Percentiles rank a stretch among this genome's conserved stretches.
Conservation (phyloP, 2,797 vertebrate species). For the Heteromormyrus szaboi region DNA sequence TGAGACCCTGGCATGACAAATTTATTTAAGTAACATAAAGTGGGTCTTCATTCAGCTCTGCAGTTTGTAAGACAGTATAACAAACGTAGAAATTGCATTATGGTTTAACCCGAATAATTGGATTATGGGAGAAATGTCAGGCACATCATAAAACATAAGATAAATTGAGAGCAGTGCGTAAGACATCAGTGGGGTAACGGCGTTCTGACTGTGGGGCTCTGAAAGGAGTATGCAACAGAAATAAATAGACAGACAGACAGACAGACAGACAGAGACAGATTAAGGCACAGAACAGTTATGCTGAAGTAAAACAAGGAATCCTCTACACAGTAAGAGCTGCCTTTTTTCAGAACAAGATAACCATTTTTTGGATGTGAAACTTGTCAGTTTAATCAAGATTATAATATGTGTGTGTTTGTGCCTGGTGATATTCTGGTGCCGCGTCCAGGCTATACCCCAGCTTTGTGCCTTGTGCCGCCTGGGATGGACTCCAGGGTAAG, state of each 20-base stretch:
- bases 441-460: not conserved
- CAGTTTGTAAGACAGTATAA: slow-evolving; percentile 58
- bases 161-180: slow-evolving; percentile 59
- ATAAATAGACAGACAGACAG: not conserved
- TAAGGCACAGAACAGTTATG: not conserved
- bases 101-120: slow-evolving; percentile 52
- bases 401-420: not conserved
- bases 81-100: slow-evolving; percentile 66
- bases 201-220: not conserved
- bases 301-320: not conserved
- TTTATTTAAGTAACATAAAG: slow-evolving; percentile 52
- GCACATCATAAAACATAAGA: slow-evolving; percentile 62
- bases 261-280: not conserved
- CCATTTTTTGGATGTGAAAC: not conserved
- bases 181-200: slow-evolving; percentile 51
- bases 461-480: not conserved
- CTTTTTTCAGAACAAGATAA: not conserved
- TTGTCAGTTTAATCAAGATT: not conserved
- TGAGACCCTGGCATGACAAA: slow-evolving; percentile 51
- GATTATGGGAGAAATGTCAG: slow-evolving; percentile 56
- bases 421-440: not conserved
- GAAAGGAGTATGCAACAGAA: no score
- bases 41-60: slow-evolving; percentile 47
- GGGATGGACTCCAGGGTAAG: not conserved
- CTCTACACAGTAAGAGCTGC: not conserved